Conservation (phyloP, 1,140 invertebrate genomes). For the Drosophila ohnishii region DNA sequence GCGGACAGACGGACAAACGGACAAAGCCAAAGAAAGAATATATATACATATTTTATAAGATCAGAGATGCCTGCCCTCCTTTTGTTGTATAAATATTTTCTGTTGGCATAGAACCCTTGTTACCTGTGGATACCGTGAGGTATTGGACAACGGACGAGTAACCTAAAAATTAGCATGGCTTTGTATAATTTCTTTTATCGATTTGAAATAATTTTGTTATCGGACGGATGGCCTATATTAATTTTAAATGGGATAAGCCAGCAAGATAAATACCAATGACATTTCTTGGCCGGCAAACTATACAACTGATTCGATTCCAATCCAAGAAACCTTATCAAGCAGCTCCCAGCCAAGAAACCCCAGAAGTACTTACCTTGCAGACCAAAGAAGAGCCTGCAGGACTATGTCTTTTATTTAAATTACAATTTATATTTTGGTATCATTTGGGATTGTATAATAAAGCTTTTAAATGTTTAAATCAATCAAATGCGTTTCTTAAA, state of each 20-base stretch:
- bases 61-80: not conserved
- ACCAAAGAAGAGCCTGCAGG: too few relatives aligned
- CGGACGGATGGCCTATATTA: not conserved
- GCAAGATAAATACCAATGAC: not conserved
- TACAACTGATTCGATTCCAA: not conserved
- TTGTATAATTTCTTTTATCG: not conserved
- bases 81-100: not conserved
- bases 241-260: not conserved
- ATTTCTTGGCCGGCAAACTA: not conserved
- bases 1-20: not conserved
- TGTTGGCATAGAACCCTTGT: not conserved
- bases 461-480: not conserved
- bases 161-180: not conserved
- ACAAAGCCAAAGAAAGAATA: not conserved
- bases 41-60: not conserved
- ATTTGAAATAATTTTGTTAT: not conserved
- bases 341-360: not conserved
- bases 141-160: not conserved
- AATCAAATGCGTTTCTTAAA: constrained; percentile 15
- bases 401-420: too few relatives aligned
- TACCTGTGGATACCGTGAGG: not conserved
- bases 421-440: too few relatives aligned
- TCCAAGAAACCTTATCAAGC: not conserved
- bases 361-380: not conserved
- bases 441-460: not conserved